Evolutionary conservation across 2,888 invertebrate genomes (phyloP), one percentile per base, ranked within the genome.

Genomic region (Dasypolia templi): DNA sequence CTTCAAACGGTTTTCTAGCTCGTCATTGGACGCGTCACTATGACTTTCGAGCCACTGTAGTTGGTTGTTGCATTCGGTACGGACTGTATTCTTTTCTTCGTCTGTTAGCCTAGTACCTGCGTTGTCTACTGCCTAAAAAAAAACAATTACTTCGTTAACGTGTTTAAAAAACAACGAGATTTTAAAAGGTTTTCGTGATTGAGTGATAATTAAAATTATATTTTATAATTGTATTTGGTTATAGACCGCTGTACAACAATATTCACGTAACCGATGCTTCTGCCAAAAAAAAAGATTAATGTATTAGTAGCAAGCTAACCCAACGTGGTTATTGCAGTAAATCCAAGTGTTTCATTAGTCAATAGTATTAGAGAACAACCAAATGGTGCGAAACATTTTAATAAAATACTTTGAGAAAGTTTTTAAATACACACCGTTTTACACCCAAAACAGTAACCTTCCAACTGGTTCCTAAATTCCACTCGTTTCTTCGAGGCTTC

Each of bases 1-100:
- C 89, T 98, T 97, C 86, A 98, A 93, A 88, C 97, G 98, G 84
- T 97, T 97, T 68, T 98, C 98, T 84, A 97, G 97, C 85, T 98
- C 98, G 14, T 97, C 97, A 87, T 97, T 97, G 68, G 98, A 97
- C 11, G 98, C 99, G 61, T 98, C 94, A 2, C 97, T 97, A 90
- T 99, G 98, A 35, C 95, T 93, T 86, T 99, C 99, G 53, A 99
- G 94, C 99, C 99, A 99, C 19, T 96, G 94, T 73, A 98, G 96
- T 74, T 98, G 97, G 22, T 97, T 97, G 35, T 97, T 95, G 89
- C 98, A 98, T 90, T 98, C 98, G 26, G 97, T 97, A 11, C 96
- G 92, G 0, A 98, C 98, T 22, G 95, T 92, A 64, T 97, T 97
- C 88, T 98, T 98, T 90, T 99, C 99, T 0, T 95, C 94, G 0